These are phyloP conservation scores for Penelope pileata DNA, from an alignment of 2,113 vertebrate genomes.

Conservation along the genomic window DNA sequence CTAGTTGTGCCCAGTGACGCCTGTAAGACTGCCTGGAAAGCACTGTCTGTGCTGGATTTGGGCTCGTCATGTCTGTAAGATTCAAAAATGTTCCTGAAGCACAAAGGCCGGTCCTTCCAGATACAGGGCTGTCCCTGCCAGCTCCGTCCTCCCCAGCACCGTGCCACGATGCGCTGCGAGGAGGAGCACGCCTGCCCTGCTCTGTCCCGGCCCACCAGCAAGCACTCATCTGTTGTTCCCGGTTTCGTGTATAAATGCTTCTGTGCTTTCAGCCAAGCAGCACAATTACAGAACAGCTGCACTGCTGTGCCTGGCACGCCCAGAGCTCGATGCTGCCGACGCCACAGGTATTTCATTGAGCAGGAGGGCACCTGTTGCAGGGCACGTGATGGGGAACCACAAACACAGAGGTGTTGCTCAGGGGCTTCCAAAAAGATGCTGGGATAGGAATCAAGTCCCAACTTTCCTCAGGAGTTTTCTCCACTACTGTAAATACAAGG, in stretches of 20 bases:
- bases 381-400: background rate
- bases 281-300: background rate
- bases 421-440: background rate
- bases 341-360: background rate
- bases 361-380: background rate
- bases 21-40: background rate
- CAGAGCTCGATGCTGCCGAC: background rate
- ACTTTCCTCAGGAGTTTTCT: background rate
- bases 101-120: background rate
- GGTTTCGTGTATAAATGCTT: background rate
- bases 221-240: background rate
- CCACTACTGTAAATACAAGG: background rate
- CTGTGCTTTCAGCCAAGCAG: background rate
- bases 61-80: background rate
- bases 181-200: background rate
- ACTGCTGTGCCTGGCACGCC: background rate
- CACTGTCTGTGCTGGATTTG: background rate
- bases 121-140: background rate
- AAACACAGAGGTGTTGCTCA: background rate
- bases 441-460: background rate
- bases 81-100: background rate
- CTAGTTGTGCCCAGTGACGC: background rate
- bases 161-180: fast-evolving
- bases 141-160: background rate
- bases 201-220: background rate